Percentiles rank a stretch among this genome's conserved stretches.
Evolutionary conservation across 2,797 vertebrate genomes (phyloP).

Genomic region (Galagoides demidoff): DNA sequence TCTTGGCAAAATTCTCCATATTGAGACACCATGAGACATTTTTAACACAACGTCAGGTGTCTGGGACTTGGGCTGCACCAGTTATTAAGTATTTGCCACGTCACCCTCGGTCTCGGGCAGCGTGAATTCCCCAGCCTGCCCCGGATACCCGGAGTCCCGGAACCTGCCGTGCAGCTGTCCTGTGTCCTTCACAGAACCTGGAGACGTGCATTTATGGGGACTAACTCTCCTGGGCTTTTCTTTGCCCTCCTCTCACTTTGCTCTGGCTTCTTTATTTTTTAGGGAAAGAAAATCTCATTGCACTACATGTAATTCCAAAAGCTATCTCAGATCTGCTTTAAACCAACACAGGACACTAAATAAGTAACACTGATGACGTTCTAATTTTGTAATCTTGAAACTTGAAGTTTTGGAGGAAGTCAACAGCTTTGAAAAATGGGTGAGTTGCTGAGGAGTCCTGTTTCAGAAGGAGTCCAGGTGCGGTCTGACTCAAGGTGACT

Average conservation of each 20-base stretch:
- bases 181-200: neutral
- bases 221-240: neutral
- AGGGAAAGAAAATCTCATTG: neutral
- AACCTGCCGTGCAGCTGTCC: neutral
- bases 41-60: neutral
- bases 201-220: neutral
- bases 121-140: neutral
- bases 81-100: neutral
- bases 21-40: neutral
- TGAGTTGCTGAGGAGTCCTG: neutral
- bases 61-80: neutral
- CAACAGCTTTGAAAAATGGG: conserved; percentile 18
- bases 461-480: neutral
- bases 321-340: neutral
- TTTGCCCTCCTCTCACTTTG: neutral
- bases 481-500: neutral
- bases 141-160: neutral
- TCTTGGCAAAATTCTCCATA: neutral
- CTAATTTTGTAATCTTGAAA: conserved; percentile 35
- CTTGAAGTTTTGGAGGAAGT: neutral
- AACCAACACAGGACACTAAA: neutral
- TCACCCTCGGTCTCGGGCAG: neutral
- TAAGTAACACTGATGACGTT: conserved; percentile 21
- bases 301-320: neutral
- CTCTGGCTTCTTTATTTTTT: conserved; percentile 15